Evolutionary conservation across 2,888 invertebrate species (phyloP), one percentile per base, ranked within the genome.

Genomic region (Eledona agricola): DNA sequence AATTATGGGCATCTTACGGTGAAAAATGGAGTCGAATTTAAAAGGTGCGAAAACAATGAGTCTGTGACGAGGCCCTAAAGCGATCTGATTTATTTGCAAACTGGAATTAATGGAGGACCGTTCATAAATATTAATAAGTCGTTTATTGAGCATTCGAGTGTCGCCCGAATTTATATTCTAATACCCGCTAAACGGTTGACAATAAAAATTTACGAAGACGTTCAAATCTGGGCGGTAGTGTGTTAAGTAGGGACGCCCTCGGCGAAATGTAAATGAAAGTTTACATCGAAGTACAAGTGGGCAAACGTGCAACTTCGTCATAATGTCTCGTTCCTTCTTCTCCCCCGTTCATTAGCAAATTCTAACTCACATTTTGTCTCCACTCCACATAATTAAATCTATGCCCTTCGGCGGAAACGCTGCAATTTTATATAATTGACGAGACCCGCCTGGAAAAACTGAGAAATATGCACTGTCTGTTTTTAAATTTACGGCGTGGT

Each of bases 71-170:
- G 38, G 38, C 15, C 23, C 26, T 25, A 26, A 16, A 25, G 20
- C 34, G 20, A 34, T 25, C 38, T 38, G 38, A 38, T 38, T 38
- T 38, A 38, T 38, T 38, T 38, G 25, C 25, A 25, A 17, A 38
- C 25, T 25, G 38, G 38, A 9, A 17, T 38, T 38, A 38, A 38
- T 38, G 25, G 38, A 38, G 19, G 20, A 9, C 15, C 26, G 23
- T 47, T 47, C 38, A 47, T 47, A 47, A 47, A 47, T 47, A 47
- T 47, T 47, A 37, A 47, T 47, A 47, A 37, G 46, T 13, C 38
- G 9, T 40, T 40, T 40, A 40, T 40, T 16, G 40, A 28, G 40
- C 17, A 40, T 28, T 40, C 40, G 11, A 11, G 13, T 34, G 34
- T 34, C 7, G 17, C 16, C n/a, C 5, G 17, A 40, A 40, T 40